Evolutionary conservation across 53 echinoderm and acorn worm genomes (phyloP).

Genomic region (Glandiceps talaboti): DNA sequence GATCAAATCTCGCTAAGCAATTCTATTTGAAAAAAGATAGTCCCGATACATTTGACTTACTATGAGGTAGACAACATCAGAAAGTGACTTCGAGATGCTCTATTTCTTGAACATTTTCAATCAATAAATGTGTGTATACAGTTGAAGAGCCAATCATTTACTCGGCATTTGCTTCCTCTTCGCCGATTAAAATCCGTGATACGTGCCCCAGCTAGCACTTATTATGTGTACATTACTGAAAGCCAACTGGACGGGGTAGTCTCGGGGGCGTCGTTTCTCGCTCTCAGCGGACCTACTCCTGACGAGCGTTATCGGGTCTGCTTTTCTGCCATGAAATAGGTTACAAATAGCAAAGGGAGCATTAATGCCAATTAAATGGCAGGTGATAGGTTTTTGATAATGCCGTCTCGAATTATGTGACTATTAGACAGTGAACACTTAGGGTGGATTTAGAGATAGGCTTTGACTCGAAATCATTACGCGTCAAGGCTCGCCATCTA

Average conservation of each 20-base stretch:
- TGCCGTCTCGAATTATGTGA: neutral
- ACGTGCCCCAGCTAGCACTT: neutral
- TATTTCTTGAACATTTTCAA: too few species aligned
- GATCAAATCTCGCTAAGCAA: too few species aligned
- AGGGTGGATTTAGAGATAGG: too few species aligned
- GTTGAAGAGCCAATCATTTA: neutral
- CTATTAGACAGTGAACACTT: too few species aligned
- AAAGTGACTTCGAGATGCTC: too few species aligned
- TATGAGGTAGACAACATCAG: too few species aligned
- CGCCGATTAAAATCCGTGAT: neutral
- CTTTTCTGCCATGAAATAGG: too few species aligned
- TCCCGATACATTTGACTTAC: too few species aligned
- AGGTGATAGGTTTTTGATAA: neutral
- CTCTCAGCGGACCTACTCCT: neutral
- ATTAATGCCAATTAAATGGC: neutral
- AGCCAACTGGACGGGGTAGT: neutral
- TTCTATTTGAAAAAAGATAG: too few species aligned
- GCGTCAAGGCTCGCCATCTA: too few species aligned
- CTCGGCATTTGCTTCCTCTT: neutral
- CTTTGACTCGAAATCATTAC: too few species aligned
- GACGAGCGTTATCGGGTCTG: neutral
- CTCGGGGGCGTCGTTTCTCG: neutral
- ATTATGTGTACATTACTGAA: neutral
- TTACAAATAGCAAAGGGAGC: neutral
- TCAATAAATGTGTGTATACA: neutral